These are phyloP conservation scores for Lottia scabra DNA, from an alignment of 2,888 invertebrate species.

Conservation along the genomic window DNA sequence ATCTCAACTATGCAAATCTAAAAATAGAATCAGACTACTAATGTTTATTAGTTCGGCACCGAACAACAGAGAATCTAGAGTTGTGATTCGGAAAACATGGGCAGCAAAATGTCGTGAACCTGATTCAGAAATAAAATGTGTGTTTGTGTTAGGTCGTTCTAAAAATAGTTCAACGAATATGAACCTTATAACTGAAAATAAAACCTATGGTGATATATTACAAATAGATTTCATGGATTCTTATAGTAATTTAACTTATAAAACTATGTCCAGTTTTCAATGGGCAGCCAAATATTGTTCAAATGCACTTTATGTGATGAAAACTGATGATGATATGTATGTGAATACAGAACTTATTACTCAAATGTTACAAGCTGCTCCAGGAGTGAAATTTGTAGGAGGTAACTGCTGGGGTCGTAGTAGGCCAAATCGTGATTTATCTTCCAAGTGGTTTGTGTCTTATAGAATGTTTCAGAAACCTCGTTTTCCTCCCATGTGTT, in stretches of 20 bases:
- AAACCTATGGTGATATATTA: conserved; percentile 40
- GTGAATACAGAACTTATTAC: conserved; percentile 49
- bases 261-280: conserved; percentile 44
- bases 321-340: conserved; percentile 58
- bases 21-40: conserved; percentile 30
- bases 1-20: conserved; percentile 30
- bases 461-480: conserved; percentile 33
- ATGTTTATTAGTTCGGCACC: conserved; percentile 42
- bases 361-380: conserved; percentile 39
- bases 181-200: conserved; percentile 31
- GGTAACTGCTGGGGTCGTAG: conserved; percentile 52
- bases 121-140: conserved; percentile 26
- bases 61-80: conserved; percentile 28
- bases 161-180: conserved; percentile 3
- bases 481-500: conserved; percentile 34
- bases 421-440: conserved; percentile 40
- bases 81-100: conserved; percentile 48
- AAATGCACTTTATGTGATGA: conserved; percentile 51
- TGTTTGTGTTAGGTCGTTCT: conserved; percentile 42
- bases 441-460: conserved; percentile 54
- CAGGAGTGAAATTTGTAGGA: conserved; percentile 39
- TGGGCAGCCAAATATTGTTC: conserved; percentile 43
- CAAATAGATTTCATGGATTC: conserved; percentile 45
- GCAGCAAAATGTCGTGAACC: conserved; percentile 33
- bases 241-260: conserved; percentile 55